Percentiles rank a stretch among this genome's conserved stretches.
Conservation (phyloP, 2,888 invertebrate genomes). For the Osedax frankpressi region DNA sequence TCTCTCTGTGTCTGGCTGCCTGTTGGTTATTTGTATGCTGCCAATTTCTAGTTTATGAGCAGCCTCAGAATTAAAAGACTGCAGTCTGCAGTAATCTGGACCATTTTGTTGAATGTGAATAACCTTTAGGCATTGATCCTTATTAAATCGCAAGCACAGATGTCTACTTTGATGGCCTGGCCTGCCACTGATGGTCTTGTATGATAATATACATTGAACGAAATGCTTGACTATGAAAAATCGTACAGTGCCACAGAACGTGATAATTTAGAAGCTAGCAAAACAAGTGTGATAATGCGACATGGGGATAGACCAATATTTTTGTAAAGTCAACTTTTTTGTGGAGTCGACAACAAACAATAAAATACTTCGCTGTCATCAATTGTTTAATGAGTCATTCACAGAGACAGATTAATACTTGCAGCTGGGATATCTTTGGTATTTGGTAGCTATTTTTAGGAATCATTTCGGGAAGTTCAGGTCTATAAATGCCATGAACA, state of each 20-base stretch:
- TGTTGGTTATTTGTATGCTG: not conserved
- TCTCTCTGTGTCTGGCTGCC: not conserved
- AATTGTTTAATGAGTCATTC: not conserved
- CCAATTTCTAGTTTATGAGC: not conserved
- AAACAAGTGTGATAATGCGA: not conserved
- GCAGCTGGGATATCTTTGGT: conserved; percentile 3
- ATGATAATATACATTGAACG: not conserved
- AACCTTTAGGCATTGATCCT: not conserved
- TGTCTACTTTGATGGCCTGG: not conserved
- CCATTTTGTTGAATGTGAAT: not conserved
- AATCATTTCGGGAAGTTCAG: not conserved
- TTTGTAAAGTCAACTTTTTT: conserved; percentile 1
- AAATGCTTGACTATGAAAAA: not conserved
- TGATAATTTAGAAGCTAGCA: too few relatives aligned
- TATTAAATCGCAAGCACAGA: not conserved
- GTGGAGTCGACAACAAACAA: conserved; percentile 4
- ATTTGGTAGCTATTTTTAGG: not conserved
- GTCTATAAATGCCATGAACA: not conserved
- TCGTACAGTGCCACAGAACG: not conserved
- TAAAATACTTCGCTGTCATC: not conserved
- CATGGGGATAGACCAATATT: not conserved
- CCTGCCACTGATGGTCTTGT: not conserved
- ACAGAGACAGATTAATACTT: not conserved
- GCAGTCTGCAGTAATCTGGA: not conserved
- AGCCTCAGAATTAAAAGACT: not conserved